Base-by-base conservation (phyloP, 2,113 vertebrate genomes). In the Scartelaos histophorus region DNA sequence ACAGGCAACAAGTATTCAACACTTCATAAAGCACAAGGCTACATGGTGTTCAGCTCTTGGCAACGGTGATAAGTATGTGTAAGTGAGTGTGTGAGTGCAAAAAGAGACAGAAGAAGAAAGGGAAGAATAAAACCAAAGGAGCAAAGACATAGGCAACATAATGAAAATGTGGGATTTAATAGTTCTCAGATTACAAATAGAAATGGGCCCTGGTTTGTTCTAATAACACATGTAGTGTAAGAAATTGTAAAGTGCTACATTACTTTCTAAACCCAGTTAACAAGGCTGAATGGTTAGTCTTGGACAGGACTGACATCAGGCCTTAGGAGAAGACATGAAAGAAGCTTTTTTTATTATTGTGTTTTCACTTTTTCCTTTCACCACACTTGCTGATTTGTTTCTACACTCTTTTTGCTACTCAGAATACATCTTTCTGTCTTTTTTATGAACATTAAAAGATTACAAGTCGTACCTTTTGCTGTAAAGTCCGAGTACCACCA, bases 401-500 rank as follows among this genome's bases (percentile, higher is more conserved):
- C 10, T 13, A 47, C 46, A 47, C 46, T 5, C 7, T 43, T 43
- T 7, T 43, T 43, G 38, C 38, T 43, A 47, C 46, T 16, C 15
- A 15, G 13, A 13, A 16, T 47, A 16, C 46, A 47, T 10, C 9
- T 13, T 12, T 47, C 19, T n/a, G n/a, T 53, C 13, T 53, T 51
- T 51, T 51, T 51, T 6, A 16, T 17, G 17, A n/a, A 1, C 17
- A 7, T 7, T 43, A 43, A 10, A 43, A 1, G 10, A 43, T 43
- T 43, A 11, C 7, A 43, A 49, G 51, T 73, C 81, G 90, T 94
- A 99, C 98, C 97, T 94, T 95, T 97, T 61, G 93, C 92, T 76
- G 95, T 95, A 89, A 97, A 82, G 87, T 98, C 97, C 13, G 94
- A 95, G 88, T 96, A 87, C 97, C 97, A 99, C 97, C 96, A 99